Conservation (phyloP, 2,888 invertebrate genomes). For the Tenthredo notha region DNA sequence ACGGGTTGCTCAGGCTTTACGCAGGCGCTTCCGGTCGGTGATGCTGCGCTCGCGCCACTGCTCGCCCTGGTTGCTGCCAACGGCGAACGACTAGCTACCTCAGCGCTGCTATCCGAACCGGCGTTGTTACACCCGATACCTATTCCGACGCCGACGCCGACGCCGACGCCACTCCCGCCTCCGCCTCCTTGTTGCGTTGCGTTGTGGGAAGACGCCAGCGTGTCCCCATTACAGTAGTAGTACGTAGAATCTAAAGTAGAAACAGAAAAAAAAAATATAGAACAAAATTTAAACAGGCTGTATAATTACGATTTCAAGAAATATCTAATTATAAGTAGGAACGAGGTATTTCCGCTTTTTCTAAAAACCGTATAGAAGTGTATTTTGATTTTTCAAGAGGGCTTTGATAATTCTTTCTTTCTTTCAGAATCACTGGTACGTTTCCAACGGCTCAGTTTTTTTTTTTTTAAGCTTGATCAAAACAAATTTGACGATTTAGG, state of each 20-base stretch:
- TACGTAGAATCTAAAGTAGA: slow-evolving; percentile 82
- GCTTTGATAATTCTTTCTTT: too few species aligned
- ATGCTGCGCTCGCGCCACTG: slow-evolving; percentile 85
- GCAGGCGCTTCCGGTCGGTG: slow-evolving; percentile 86
- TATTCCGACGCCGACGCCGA: slow-evolving; percentile 50
- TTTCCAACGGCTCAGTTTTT: too few species aligned
- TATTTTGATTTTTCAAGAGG: too few species aligned
- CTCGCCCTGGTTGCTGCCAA: slow-evolving; percentile 86
- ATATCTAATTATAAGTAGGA: background rate
- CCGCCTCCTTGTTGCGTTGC: slow-evolving; percentile 74
- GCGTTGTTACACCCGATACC: slow-evolving; percentile 68
- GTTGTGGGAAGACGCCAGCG: slow-evolving; percentile 77
- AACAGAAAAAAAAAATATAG: background rate
- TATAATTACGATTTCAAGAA: background rate
- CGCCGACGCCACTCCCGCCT: slow-evolving; percentile 65
- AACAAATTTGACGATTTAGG: too few species aligned
- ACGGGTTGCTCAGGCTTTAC: slow-evolving; percentile 81
- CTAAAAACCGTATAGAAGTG: background rate
- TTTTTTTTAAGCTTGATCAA: too few species aligned
- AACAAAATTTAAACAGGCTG: background rate
- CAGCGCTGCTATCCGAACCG: slow-evolving; percentile 75
- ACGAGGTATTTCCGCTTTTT: background rate
- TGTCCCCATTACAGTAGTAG: slow-evolving; percentile 82
- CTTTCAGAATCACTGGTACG: too few species aligned
- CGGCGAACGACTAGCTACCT: slow-evolving; percentile 85